phyloP scores from a whole-genome alignment of 2,888 invertebrate genomes.

The Sphecodes monilicornis region DNA sequence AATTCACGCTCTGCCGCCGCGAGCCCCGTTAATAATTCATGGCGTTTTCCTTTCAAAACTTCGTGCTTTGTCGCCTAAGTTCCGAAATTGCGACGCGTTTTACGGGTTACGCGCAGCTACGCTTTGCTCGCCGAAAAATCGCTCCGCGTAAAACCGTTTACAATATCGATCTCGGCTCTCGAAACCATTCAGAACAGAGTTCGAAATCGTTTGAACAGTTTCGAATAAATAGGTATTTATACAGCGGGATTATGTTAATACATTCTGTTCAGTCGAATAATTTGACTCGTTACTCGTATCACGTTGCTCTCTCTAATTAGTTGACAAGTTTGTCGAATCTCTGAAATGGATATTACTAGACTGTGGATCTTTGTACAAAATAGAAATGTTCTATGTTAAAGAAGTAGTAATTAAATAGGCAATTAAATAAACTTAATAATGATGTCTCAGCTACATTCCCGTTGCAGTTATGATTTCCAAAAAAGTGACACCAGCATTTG shows the following conservation, averaged over 20 bases:
- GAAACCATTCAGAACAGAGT: not conserved
- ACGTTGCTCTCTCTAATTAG: too few relatives aligned
- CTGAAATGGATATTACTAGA: too few relatives aligned
- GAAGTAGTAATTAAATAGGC: too few relatives aligned
- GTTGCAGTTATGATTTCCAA: too few relatives aligned
- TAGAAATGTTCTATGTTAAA: too few relatives aligned
- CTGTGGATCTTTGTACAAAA: too few relatives aligned
- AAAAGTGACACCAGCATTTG: too few relatives aligned
- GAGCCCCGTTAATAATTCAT: slow-evolving; percentile 40
- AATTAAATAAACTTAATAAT: too few relatives aligned
- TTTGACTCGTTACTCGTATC: not conserved
- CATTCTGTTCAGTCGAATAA: not conserved
- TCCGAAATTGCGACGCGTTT: not conserved
- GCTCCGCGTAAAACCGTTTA: not conserved
- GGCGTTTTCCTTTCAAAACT: slow-evolving; percentile 28
- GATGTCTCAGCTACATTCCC: too few relatives aligned
- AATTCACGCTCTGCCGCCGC: slow-evolving; percentile 33
- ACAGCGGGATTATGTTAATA: not conserved
- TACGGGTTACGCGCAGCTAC: not conserved
- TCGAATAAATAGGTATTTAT: too few relatives aligned
- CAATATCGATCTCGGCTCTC: not conserved
- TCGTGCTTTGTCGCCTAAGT: slow-evolving; percentile 12
- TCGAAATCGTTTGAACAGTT: not conserved
- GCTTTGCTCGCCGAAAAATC: not conserved
- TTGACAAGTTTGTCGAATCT: too few relatives aligned